Base-by-base conservation (phyloP, 2,113 vertebrate genomes). In the Myrmophylax atrothorax region DNA sequence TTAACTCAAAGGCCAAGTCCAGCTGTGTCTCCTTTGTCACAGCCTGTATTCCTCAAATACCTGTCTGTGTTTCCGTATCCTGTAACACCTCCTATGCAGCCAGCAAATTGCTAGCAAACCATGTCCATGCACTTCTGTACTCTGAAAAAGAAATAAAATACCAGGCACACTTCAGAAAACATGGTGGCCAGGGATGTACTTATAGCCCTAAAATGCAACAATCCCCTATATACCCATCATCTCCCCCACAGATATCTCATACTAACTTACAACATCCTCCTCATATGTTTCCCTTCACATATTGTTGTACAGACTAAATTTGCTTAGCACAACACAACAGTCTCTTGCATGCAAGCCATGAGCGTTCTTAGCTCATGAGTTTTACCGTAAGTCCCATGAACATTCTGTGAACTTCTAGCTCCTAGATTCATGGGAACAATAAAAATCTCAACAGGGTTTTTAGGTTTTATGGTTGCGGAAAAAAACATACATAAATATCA, bases 381-480 rank as follows among this genome's bases (percentile, higher is more conserved):
- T 93, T 86, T 81, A 68, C 76, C 0, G 1, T 78, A 75, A 63
- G 38, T 95, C 80, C 52, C 89, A 60, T 63, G 93, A 96, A 95
- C n/a, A 94, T 89, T 81, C 60, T 90, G 88, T 93, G 94, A 97
- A 95, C 87, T 62, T 96, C 47, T 60, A 90, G 52, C 73, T 93
- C 60, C 76, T 81, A 38, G 38, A 78, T 97, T 84, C 93, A 72
- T 72, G 91, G 89, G 93, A 91, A 60, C 84, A 84, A 89, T 96
- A 95, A 97, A 93, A 91, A 87, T 64, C 73, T 94, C 67, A 95
- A 50, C 53, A 62, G 53, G 20, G 20, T 56, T 92, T 95, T 93
- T 87, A 94, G 63, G 31, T 91, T 96, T 97, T 89, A 96, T 91
- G 59, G 55, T 58, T 93, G 18, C 46, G 85, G 79, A 83, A 89